phyloP scores from a whole-genome alignment of 1,140 invertebrate genomes.

The Oryzaephilus surinamensis region DNA sequence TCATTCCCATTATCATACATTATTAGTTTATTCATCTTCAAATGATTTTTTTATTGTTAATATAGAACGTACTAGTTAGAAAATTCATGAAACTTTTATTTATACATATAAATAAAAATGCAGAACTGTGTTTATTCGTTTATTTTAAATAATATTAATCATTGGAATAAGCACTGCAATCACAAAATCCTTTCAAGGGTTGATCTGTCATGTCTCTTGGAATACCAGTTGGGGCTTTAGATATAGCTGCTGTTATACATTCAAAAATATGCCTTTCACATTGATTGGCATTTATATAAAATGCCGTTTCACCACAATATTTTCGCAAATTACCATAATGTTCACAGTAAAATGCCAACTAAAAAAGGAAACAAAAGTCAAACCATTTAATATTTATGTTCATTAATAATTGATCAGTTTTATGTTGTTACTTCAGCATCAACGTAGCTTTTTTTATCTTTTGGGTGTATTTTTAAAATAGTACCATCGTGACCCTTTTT shows the following conservation, averaged over 20 bases:
- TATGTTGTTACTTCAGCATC: conserved; percentile 23
- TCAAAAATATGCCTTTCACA: conserved; percentile 28
- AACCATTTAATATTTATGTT: background rate
- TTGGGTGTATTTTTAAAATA: conserved; percentile 24
- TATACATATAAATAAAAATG: too few species aligned
- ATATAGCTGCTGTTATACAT: conserved; percentile 25
- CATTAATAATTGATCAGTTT: conserved; percentile 2
- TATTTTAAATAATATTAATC: too few species aligned
- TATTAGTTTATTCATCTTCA: too few species aligned
- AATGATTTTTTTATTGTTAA: too few species aligned
- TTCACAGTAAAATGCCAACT: conserved; percentile 28
- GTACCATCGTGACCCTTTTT: background rate
- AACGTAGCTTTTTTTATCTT: conserved; percentile 22
- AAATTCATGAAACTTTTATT: too few species aligned
- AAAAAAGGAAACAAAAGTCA: conserved; percentile 2
- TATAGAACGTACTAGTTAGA: too few species aligned
- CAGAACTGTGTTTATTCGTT: too few species aligned
- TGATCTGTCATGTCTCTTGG: too few species aligned
- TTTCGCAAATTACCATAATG: conserved; percentile 31
- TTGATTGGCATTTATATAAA: conserved; percentile 28
- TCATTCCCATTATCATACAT: too few species aligned
- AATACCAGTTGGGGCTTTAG: too few species aligned
- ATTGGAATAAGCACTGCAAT: too few species aligned
- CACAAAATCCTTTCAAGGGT: too few species aligned
- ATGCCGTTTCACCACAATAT: conserved; percentile 30